Evolutionary conservation across 2,888 invertebrate genomes (phyloP).

Genomic region (Lagria hirta): DNA sequence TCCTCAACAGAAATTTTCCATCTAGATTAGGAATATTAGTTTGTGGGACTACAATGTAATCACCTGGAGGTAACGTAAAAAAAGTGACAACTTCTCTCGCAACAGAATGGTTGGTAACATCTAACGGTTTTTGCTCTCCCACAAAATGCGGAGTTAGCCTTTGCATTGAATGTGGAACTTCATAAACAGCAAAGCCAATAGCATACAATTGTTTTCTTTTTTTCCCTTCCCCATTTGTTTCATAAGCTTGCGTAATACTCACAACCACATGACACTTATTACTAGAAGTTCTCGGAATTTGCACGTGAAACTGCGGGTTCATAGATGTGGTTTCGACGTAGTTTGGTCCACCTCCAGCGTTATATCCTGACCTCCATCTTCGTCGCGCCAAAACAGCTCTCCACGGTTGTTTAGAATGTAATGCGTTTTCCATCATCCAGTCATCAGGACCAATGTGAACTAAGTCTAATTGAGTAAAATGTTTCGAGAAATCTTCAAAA

Average conservation of each 20-base stretch:
- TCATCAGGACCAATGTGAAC: conserved; percentile 78
- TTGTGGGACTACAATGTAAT: conserved; percentile 74
- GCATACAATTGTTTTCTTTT: conserved; percentile 60
- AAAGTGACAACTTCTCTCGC: conserved; percentile 71
- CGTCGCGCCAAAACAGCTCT: conserved; percentile 69
- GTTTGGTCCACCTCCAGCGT: conserved; percentile 70
- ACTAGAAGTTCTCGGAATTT: conserved; percentile 63
- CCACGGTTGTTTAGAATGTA: conserved; percentile 70
- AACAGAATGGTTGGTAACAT: conserved; percentile 67
- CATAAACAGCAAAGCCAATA: conserved; percentile 72
- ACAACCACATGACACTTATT: conserved; percentile 74
- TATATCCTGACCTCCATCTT: conserved; percentile 68
- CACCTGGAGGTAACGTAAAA: conserved; percentile 73
- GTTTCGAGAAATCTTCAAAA: conserved; percentile 66
- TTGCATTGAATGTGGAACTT: conserved; percentile 64
- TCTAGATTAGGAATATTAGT: conserved; percentile 68
- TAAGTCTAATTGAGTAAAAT: conserved; percentile 69
- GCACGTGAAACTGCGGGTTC: conserved; percentile 72
- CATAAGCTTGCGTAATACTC: conserved; percentile 69
- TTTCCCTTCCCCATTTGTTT: conserved; percentile 55
- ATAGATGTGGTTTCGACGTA: conserved; percentile 64
- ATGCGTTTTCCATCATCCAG: conserved; percentile 69
- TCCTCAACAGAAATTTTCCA: conserved; percentile 69
- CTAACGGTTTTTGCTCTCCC: conserved; percentile 64
- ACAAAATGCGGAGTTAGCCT: conserved; percentile 64